These are phyloP conservation scores for Caenorhabditis afra DNA, from an alignment of 2,888 invertebrate genomes.

Conservation along the genomic window DNA sequence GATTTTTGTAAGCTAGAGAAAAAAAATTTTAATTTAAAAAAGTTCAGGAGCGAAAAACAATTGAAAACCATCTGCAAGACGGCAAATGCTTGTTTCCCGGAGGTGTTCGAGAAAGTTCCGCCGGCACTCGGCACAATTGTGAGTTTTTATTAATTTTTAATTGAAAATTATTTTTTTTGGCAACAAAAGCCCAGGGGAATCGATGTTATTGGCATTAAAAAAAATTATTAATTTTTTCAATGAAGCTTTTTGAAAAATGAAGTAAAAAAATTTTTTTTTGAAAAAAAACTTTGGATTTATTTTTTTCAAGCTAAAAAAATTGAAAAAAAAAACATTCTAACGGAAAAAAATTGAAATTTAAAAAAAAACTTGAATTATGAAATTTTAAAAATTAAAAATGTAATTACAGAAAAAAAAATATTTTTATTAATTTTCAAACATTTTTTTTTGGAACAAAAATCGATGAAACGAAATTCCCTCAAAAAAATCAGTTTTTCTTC, in stretches of 20 bases:
- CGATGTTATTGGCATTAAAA: too few species aligned
- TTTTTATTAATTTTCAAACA: background rate
- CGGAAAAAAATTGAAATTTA: too few species aligned
- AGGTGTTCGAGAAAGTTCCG: slow-evolving; percentile 37
- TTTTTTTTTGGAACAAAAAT: slow-evolving; percentile 1
- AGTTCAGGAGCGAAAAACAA: slow-evolving; percentile 23
- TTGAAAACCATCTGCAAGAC: slow-evolving; percentile 15
- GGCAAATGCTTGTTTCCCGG: slow-evolving; percentile 27
- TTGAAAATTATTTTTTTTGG: background rate
- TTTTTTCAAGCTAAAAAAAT: too few species aligned
- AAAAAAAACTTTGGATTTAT: too few species aligned
- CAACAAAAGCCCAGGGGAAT: too few species aligned
- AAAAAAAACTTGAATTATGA: too few species aligned
- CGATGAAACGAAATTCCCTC: too few species aligned
- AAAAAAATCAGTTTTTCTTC: background rate
- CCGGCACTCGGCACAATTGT: slow-evolving; percentile 19
- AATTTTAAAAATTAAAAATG: background rate
- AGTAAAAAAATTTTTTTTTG: too few species aligned
- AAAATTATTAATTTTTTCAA: background rate
- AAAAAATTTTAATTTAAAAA: background rate
- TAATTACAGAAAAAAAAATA: background rate
- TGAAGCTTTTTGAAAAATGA: too few species aligned
- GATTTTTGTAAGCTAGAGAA: too few species aligned
- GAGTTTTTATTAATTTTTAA: too few species aligned
- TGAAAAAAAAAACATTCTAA: too few species aligned